A percentile compares a stretch with the other conserved stretches of the same genome.
Conservation (phyloP, 2,888 invertebrate species). For the Tachina grossa region DNA sequence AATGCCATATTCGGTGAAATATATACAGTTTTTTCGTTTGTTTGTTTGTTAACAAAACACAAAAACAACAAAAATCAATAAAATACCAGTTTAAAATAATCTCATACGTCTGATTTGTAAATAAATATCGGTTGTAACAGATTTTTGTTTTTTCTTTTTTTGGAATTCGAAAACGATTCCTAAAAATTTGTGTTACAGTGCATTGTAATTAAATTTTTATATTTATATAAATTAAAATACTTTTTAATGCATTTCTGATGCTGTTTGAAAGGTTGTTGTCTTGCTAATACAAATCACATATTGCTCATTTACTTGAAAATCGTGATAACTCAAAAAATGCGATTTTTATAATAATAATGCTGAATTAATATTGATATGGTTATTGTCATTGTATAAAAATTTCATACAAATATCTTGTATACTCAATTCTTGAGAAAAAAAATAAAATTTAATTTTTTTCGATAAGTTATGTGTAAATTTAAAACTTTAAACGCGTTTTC, state of each 20-base stretch:
- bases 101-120: background rate
- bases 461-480: no score
- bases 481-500: no score
- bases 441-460: no score
- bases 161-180: background rate
- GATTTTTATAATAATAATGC: no score
- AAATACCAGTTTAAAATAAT: slow-evolving; percentile 46
- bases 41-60: slow-evolving; percentile 23
- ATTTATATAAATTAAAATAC: background rate
- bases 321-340: no score
- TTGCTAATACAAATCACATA: no score
- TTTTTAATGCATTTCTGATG: background rate
- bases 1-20: slow-evolving; percentile 43
- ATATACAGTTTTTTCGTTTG: slow-evolving; percentile 1
- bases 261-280: background rate
- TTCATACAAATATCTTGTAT: no score
- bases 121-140: background rate
- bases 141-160: background rate
- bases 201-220: background rate
- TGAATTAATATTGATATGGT: no score
- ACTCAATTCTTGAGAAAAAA: no score
- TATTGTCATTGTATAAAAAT: no score
- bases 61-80: slow-evolving; percentile 27
- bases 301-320: no score
- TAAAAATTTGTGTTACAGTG: background rate